Base-by-base conservation (phyloP, 2,888 invertebrate species). In the Lysandra coridon region DNA sequence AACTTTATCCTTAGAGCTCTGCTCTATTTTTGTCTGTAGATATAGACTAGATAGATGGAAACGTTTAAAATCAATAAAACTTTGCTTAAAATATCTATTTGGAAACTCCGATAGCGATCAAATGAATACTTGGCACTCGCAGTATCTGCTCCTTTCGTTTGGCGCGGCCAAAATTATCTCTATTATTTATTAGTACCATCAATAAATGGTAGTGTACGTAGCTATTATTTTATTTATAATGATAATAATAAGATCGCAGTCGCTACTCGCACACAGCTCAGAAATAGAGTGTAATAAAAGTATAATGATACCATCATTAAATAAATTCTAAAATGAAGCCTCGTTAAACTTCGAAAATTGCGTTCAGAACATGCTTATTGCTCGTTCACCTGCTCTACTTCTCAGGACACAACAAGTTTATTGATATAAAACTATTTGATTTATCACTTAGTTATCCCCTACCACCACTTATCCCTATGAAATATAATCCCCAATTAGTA, bases 81-180 rank as follows among this genome's bases (percentile, higher is more conserved):
- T 53, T 14, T 75, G 30, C 76, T 53, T 53, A 53, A 76, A 76
- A 76, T 76, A 76, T 76, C 76, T 53, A 76, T 76, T 76, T 76
- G 53, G 76, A 76, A 76, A 76, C 76, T 76, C 30, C 33, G 14
- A 76, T 33, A 14, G 76, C 57, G 12, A 76, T 76, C 53, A 53
- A 53, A 76, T 76, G 57, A 53, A 76, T 76, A 76, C 76, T 76
- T 76, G 76, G 76, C 76, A 76, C 76, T 53, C 76, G 75, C 49
- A 33, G 30, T 53, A 33, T 76, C 76, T 53, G 17, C 23, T 76
- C 76, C 76, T 76, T 33, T 14, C 53, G 33, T 17, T 53, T 57
- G 57, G 57, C 53, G 33, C 33, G 30, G 76, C 76, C 76, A 76
- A 76, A 76, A 76, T 76, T 33, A 76, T 76, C 57, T 49, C 30